Conservation (phyloP, 2,113 vertebrate species). For the Microtus ochrogaster region DNA sequence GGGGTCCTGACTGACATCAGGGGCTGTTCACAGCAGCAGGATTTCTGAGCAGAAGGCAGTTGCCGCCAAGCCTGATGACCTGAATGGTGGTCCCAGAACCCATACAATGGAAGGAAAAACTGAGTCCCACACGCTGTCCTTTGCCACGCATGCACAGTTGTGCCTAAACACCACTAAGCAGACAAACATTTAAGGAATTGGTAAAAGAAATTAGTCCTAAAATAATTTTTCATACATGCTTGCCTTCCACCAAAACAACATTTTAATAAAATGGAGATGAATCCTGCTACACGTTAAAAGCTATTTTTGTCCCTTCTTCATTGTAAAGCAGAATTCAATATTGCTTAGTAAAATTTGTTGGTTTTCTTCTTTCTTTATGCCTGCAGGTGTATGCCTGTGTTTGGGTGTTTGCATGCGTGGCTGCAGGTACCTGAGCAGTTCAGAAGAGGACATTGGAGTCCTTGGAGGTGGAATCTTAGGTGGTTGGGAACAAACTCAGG, state of each 20-base stretch:
- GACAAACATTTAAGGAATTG: not conserved
- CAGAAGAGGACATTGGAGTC: not conserved
- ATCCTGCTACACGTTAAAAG: not conserved
- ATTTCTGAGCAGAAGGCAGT: not conserved
- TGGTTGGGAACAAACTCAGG: not conserved
- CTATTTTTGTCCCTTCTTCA: not conserved
- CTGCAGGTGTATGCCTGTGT: not conserved
- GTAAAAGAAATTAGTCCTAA: conserved; percentile 1
- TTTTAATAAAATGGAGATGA: conserved; percentile 46
- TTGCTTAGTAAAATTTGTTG: conserved; percentile 20
- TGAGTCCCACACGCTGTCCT: not conserved
- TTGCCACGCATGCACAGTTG: not conserved
- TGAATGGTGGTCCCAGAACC: not conserved
- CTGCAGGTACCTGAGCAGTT: not conserved
- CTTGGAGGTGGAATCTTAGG: not conserved
- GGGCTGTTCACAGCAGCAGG: not conserved
- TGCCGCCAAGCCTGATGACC: not conserved
- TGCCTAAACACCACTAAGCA: not conserved
- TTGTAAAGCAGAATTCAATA: conserved; percentile 38
- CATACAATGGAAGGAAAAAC: not conserved
- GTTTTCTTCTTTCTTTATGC: not conserved
- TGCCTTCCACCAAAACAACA: conserved; percentile 20
- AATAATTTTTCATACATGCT: conserved; percentile 26
- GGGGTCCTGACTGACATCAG: not conserved
- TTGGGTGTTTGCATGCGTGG: not conserved